These are phyloP conservation scores for Pheosia gnoma DNA, from an alignment of 2,888 invertebrate species.

Conservation along the genomic window DNA sequence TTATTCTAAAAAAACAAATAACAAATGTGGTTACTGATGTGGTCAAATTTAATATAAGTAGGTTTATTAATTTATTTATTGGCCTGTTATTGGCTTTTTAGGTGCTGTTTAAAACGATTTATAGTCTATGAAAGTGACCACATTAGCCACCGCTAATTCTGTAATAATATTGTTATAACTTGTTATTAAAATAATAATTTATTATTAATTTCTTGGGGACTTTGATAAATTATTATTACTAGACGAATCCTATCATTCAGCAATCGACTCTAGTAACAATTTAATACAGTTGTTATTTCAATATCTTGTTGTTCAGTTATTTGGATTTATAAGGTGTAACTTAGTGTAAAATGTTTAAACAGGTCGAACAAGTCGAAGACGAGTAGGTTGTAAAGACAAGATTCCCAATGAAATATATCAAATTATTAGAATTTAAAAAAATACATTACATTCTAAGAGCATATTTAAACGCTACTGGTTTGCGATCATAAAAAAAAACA, in stretches of 20 bases:
- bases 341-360: too few species aligned
- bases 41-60: background rate
- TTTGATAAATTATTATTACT: too few species aligned
- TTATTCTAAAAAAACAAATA: background rate
- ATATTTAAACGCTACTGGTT: too few species aligned
- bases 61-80: background rate
- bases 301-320: too few species aligned
- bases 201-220: background rate
- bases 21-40: background rate
- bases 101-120: conserved; percentile 1
- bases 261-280: background rate
- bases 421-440: too few species aligned
- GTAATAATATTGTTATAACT: background rate
- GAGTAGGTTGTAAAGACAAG: too few species aligned
- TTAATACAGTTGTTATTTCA: background rate
- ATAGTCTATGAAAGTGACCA: background rate
- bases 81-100: background rate
- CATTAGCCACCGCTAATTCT: background rate
- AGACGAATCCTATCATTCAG: too few species aligned
- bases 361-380: too few species aligned
- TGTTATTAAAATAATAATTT: background rate
- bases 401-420: too few species aligned
- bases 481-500: too few species aligned
- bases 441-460: too few species aligned
- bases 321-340: too few species aligned